A percentile compares a stretch with the other conserved stretches of the same genome.
These are phyloP conservation scores for Pachypeltis micranthus DNA, from an alignment of 1,140 invertebrate species.

Conservation along the genomic window DNA sequence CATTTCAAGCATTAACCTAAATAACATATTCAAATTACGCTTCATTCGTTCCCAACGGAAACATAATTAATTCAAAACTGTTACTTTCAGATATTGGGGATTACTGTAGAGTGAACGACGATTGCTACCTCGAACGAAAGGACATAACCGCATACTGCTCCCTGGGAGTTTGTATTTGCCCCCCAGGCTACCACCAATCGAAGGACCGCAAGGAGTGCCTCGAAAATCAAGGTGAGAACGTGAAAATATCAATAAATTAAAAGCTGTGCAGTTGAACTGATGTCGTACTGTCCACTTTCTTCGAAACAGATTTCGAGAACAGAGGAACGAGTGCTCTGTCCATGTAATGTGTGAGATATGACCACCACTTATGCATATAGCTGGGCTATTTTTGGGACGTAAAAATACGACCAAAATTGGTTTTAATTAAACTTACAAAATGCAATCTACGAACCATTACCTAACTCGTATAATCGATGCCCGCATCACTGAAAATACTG, in stretches of 20 bases:
- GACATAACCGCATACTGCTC: neutral
- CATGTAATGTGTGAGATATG: neutral
- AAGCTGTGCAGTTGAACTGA: too few relatives aligned
- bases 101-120: neutral
- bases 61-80: neutral
- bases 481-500: too few relatives aligned
- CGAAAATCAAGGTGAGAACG: neutral
- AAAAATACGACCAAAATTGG: too few relatives aligned
- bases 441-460: too few relatives aligned
- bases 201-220: neutral
- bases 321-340: neutral
- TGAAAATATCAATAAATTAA: too few relatives aligned
- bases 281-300: too few relatives aligned
- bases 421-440: too few relatives aligned
- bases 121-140: neutral
- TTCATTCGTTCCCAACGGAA: neutral
- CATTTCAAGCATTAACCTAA: neutral
- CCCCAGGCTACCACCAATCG: neutral
- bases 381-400: too few relatives aligned
- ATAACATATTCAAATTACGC: neutral
- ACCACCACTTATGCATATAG: too few relatives aligned
- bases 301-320: neutral
- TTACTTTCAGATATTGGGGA: neutral
- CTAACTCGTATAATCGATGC: too few relatives aligned
- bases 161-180: neutral